Conservation (phyloP, 2,797 vertebrate species). For the Cyprinella venusta region DNA sequence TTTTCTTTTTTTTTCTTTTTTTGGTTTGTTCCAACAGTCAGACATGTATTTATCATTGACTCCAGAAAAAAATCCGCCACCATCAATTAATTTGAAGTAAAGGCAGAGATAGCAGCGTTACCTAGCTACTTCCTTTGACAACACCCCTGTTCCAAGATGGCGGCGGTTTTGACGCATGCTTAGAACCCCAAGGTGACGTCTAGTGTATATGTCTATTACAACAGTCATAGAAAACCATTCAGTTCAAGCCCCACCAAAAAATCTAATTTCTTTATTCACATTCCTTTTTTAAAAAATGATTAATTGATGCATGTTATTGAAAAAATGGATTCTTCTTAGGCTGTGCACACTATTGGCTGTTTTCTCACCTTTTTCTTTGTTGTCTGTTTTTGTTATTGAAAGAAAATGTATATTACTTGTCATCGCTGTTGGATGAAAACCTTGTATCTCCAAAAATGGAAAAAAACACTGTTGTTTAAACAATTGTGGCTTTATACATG, state of each 20-base stretch:
- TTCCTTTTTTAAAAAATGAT: not conserved
- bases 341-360: no score
- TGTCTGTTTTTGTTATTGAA: not conserved
- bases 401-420: not conserved
- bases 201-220: not conserved
- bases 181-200: no score
- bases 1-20: no score
- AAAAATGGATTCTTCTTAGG: not conserved
- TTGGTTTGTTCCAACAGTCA: no score
- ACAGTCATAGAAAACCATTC: not conserved
- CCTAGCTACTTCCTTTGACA: no score
- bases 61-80: no score
- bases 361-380: no score
- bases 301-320: not conserved
- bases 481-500: not conserved
- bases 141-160: no score
- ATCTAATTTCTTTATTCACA: not conserved
- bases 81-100: no score
- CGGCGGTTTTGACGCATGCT: no score
- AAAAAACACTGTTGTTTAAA: not conserved
- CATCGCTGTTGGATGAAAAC: not conserved
- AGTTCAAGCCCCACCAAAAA: not conserved
- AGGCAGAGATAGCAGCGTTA: no score
- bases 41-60: no score
- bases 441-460: not conserved